Percentiles rank a stretch among this genome's conserved stretches.
phyloP scores from a whole-genome alignment of 1,140 invertebrate species.

The Sminthurides bifidus region DNA sequence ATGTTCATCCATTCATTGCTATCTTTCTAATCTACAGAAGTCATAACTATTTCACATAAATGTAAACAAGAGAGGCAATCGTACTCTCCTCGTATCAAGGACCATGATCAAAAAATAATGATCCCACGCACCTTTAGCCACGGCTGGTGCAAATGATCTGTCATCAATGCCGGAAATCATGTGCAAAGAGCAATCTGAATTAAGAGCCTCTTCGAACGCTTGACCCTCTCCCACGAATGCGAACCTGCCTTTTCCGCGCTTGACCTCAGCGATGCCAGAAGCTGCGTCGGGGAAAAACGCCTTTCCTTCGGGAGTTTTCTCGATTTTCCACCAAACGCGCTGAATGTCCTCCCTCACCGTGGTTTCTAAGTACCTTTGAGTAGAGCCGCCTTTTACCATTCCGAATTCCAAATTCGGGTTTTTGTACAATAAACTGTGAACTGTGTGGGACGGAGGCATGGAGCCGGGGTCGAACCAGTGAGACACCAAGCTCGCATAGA shows the following conservation, averaged over 20 bases:
- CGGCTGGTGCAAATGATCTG: constrained; percentile 21
- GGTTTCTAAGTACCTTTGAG: constrained; percentile 22
- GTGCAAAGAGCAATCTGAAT: constrained; percentile 21
- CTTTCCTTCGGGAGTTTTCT: neutral
- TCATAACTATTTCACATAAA: no score
- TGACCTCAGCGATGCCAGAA: constrained; percentile 20
- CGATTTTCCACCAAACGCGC: constrained; percentile 29
- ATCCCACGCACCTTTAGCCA: constrained; percentile 20
- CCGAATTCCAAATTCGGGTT: constrained; percentile 27
- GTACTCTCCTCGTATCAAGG: no score
- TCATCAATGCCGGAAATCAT: constrained; percentile 19
- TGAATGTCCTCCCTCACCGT: constrained; percentile 25
- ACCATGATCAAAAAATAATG: neutral
- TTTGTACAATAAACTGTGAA: constrained; percentile 22
- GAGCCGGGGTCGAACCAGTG: constrained; percentile 27
- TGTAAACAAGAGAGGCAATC: no score
- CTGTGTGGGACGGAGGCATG: neutral
- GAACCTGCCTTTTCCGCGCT: constrained; percentile 17
- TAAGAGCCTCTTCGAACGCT: constrained; percentile 22
- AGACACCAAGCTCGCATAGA: constrained; percentile 26
- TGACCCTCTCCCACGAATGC: constrained; percentile 27
- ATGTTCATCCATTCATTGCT: neutral
- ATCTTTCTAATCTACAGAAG: neutral
- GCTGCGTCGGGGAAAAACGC: constrained; percentile 2
- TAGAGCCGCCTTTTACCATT: constrained; percentile 24